Evolutionary conservation across 2,888 invertebrate genomes (phyloP).

Genomic region (Scaptomyza cyrtandrae): DNA sequence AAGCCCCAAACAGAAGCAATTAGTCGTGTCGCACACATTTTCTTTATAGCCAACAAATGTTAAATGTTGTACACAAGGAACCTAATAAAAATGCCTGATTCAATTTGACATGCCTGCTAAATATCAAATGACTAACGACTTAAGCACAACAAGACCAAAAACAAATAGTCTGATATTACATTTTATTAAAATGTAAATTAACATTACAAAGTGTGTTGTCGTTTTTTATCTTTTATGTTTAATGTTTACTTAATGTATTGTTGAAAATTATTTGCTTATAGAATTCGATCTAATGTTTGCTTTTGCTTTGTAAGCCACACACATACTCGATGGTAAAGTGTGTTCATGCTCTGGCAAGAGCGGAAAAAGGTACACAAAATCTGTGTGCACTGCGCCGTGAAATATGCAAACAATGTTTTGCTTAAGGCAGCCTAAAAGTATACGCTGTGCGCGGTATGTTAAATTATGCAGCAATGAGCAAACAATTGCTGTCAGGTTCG

Average conservation of each 20-base stretch:
- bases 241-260: too few species aligned
- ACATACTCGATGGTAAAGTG: background rate
- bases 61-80: conserved; percentile 22
- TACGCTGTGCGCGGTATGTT: conserved; percentile 53
- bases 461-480: conserved; percentile 77
- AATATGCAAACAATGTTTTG: conserved; percentile 76
- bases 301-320: background rate
- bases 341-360: too few species aligned
- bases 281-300: background rate
- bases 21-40: conserved; percentile 51
- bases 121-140: conserved; percentile 14
- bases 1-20: conserved; percentile 60
- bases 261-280: too few species aligned
- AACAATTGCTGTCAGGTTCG: conserved; percentile 71
- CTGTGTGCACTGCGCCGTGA: conserved; percentile 71
- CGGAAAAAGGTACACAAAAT: conserved; percentile 40
- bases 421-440: conserved; percentile 66
- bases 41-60: conserved; percentile 35
- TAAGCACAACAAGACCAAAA: conserved; percentile 2
- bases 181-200: too few species aligned
- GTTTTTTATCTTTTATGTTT: too few species aligned
- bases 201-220: too few species aligned
- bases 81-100: conserved; percentile 21
- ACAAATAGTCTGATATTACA: too few species aligned
- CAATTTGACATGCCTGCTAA: conserved; percentile 26